Percentiles rank a stretch among this genome's conserved stretches.
Conservation (phyloP, 1,140 invertebrate species). For the Drosophila sulfurigaster region DNA sequence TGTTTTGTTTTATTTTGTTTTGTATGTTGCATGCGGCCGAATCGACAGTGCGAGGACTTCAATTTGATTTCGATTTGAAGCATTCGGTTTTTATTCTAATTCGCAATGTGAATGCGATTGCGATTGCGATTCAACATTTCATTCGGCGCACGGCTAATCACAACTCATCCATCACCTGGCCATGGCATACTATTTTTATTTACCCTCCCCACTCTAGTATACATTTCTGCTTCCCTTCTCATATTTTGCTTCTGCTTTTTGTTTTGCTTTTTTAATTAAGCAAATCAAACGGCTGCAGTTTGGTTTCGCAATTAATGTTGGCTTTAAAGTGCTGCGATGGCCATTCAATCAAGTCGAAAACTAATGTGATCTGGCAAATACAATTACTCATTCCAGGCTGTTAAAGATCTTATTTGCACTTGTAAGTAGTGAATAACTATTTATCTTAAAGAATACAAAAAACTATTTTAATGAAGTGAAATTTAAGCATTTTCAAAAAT, state of each 20-base stretch:
- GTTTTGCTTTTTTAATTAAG: conserved; percentile 45
- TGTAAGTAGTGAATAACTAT: too few relatives aligned
- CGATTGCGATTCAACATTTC: conserved; percentile 11
- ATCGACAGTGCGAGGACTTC: conserved; percentile 25
- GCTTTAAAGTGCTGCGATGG: background rate
- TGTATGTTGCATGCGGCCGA: conserved; percentile 17
- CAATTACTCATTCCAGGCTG: too few relatives aligned
- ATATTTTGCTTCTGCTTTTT: background rate
- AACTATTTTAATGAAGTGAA: too few relatives aligned
- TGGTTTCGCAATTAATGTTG: conserved; percentile 15
- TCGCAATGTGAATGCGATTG: conserved; percentile 41
- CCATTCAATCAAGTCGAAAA: background rate
- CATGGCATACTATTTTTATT: conserved; percentile 15
- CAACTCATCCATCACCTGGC: conserved; percentile 43
- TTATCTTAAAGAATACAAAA: too few relatives aligned
- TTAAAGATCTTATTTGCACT: background rate
- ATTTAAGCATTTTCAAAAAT: too few relatives aligned
- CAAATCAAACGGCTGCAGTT: conserved; percentile 32
- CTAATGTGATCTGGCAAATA: background rate
- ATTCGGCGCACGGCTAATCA: conserved; percentile 32
- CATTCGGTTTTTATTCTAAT: conserved; percentile 64
- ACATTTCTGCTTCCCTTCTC: background rate
- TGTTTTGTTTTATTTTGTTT: conserved; percentile 10
- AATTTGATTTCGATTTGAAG: conserved; percentile 68
- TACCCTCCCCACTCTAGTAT: background rate